phyloP scores from a whole-genome alignment of 2,888 invertebrate species.

The Himalopsyche anomala region DNA sequence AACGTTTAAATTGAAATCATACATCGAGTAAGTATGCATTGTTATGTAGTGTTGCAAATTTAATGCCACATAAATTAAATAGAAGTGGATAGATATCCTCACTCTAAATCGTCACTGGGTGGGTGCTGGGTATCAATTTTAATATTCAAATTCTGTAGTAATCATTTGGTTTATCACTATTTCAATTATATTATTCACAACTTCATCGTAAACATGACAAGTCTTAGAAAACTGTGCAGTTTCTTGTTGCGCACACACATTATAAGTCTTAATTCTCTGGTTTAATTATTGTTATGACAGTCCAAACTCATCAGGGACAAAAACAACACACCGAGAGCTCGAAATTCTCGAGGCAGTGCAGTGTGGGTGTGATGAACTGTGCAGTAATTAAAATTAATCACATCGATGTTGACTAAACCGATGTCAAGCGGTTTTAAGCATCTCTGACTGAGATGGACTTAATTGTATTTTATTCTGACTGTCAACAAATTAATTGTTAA shows the following conservation, averaged over 20 bases:
- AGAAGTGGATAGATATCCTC: no score
- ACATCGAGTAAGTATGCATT: no score
- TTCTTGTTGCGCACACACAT: conserved; percentile 20
- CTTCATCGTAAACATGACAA: no score
- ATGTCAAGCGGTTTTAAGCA: conserved; percentile 58
- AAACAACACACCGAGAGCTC: neutral
- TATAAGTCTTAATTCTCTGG: neutral
- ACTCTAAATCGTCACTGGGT: no score
- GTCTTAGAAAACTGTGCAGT: neutral
- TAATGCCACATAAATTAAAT: no score
- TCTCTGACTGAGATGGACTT: conserved; percentile 30
- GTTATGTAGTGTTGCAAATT: no score
- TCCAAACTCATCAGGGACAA: neutral
- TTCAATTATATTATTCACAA: no score
- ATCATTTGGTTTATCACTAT: no score
- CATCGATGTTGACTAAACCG: conserved; percentile 55
- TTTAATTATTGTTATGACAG: conserved; percentile 35
- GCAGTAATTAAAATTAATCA: conserved; percentile 60
- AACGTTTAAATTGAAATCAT: no score
- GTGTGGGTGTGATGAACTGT: conserved; percentile 58
- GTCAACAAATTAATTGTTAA: conserved; percentile 31
- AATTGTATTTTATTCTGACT: conserved; percentile 30
- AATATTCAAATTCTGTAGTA: no score
- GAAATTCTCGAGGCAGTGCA: conserved; percentile 13
- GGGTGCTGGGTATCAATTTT: no score